Percentiles rank a stretch among this genome's conserved stretches.
Conservation (phyloP, 2,888 invertebrate genomes). For the Megamerina dolium region DNA sequence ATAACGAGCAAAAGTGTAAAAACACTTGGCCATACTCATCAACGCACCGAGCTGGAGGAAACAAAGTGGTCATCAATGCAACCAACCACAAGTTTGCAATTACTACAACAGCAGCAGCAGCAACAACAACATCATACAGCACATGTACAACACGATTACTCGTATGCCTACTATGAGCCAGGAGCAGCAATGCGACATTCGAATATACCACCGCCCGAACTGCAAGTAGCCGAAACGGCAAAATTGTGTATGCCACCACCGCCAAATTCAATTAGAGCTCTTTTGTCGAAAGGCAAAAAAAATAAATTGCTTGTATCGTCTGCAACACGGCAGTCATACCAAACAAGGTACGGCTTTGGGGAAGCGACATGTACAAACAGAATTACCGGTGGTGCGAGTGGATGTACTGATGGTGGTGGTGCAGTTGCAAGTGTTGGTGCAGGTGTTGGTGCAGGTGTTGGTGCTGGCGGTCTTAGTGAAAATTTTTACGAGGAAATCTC, state of each 20-base stretch:
- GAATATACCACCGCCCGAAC: constrained; percentile 56
- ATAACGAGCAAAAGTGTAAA: constrained; percentile 8
- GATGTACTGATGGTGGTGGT: constrained; percentile 4
- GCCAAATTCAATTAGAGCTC: constrained; percentile 46
- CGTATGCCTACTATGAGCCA: constrained; percentile 77
- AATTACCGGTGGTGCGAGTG: not conserved
- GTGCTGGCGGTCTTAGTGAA: constrained; percentile 23
- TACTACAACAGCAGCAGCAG: constrained; percentile 21
- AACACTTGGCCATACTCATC: constrained; percentile 16
- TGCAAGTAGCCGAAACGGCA: constrained; percentile 17
- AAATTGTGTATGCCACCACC: constrained; percentile 34
- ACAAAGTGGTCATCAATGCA: constrained; percentile 25
- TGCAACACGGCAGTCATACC: constrained; percentile 49
- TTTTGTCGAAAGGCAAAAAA: constrained; percentile 47
- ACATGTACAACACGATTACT: constrained; percentile 59
- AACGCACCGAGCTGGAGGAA: constrained; percentile 9
- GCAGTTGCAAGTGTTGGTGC: constrained; percentile 1
- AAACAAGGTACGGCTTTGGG: constrained; percentile 43
- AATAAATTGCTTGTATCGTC: constrained; percentile 42
- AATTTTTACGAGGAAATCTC: constrained; percentile 43
- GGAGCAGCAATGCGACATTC: constrained; percentile 59
- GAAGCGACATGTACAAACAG: not conserved
- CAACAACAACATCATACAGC: constrained; percentile 24
- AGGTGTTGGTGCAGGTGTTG: constrained; percentile 8
- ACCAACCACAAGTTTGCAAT: constrained; percentile 27